Conservation (phyloP, 2,797 vertebrate species). For the Amphiprion clarkii region DNA sequence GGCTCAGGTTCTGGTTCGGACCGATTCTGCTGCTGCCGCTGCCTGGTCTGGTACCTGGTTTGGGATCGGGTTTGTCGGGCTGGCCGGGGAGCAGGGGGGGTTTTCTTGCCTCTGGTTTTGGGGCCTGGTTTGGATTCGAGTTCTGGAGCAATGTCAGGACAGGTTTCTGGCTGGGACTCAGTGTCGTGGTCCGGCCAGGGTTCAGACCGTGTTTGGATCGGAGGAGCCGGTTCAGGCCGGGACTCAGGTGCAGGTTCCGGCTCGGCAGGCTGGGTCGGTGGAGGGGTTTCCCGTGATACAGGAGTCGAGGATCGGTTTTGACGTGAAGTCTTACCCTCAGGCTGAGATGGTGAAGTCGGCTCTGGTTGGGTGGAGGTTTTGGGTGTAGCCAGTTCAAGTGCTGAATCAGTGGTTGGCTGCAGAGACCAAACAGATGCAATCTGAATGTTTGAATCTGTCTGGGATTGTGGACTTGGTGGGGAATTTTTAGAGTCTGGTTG, state of each 20-base stretch:
- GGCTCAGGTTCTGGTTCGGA: slow-evolving; percentile 40
- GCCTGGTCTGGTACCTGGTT: slow-evolving; percentile 75
- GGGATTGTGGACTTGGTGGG: neutral
- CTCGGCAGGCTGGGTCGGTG: neutral
- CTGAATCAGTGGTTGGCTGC: neutral
- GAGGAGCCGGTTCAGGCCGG: too few relatives aligned
- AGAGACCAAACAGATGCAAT: slow-evolving; percentile 67
- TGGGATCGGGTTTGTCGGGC: slow-evolving; percentile 76
- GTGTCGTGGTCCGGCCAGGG: slow-evolving; percentile 15
- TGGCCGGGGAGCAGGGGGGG: slow-evolving; percentile 20
- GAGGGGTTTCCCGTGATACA: neutral
- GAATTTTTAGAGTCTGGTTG: neutral
- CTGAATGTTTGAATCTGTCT: slow-evolving; percentile 30
- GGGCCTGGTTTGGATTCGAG: slow-evolving; percentile 47
- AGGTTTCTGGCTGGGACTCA: neutral
- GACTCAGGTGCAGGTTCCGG: neutral
- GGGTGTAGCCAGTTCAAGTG: neutral
- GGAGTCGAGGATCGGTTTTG: neutral
- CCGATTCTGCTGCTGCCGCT: slow-evolving; percentile 52
- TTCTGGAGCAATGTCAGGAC: slow-evolving; percentile 7
- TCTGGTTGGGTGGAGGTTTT: neutral
- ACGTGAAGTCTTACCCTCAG: neutral
- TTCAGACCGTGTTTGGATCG: neutral
- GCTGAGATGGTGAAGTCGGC: neutral
- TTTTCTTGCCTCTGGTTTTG: slow-evolving; percentile 65